Percentiles rank a stretch among this genome's conserved stretches.
phyloP scores from a whole-genome alignment of 1,140 invertebrate species.

The Marisa cornuarietis region DNA sequence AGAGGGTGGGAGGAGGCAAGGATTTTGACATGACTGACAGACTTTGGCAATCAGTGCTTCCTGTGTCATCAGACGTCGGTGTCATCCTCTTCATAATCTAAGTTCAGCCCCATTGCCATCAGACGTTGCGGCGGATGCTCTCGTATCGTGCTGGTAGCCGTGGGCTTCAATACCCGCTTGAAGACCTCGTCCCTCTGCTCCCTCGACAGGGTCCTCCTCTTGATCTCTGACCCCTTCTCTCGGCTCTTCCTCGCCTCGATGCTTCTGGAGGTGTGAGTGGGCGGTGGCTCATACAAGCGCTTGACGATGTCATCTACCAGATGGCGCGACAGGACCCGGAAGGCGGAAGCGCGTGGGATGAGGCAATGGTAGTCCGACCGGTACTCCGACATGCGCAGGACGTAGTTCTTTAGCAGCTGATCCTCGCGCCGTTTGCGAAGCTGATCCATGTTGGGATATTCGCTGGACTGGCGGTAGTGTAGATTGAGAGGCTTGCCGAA shows the following conservation, averaged over 20 bases:
- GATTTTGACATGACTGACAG: too few species aligned
- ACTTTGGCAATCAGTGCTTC: too few species aligned
- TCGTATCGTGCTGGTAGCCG: slow-evolving; percentile 41
- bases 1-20: too few species aligned
- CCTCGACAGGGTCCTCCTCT: slow-evolving; percentile 32
- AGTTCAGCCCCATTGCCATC: not conserved
- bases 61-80: not conserved
- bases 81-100: not conserved
- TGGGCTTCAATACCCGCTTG: slow-evolving; percentile 38
- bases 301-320: slow-evolving; percentile 39
- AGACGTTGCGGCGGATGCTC: slow-evolving; percentile 10
- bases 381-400: slow-evolving; percentile 50
- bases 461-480: slow-evolving; percentile 36
- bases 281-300: slow-evolving; percentile 36
- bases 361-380: slow-evolving; percentile 47
- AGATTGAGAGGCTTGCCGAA: slow-evolving; percentile 42
- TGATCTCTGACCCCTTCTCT: slow-evolving; percentile 40
- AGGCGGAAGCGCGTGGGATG: slow-evolving; percentile 52
- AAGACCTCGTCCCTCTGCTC: slow-evolving; percentile 38
- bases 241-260: slow-evolving; percentile 35
- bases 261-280: slow-evolving; percentile 30
- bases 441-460: slow-evolving; percentile 53
- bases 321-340: slow-evolving; percentile 46
- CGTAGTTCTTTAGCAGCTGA: slow-evolving; percentile 44
- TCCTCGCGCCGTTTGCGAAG: slow-evolving; percentile 44